Conservation (phyloP, 2,888 invertebrate species). For the Mesochorus sp. region DNA sequence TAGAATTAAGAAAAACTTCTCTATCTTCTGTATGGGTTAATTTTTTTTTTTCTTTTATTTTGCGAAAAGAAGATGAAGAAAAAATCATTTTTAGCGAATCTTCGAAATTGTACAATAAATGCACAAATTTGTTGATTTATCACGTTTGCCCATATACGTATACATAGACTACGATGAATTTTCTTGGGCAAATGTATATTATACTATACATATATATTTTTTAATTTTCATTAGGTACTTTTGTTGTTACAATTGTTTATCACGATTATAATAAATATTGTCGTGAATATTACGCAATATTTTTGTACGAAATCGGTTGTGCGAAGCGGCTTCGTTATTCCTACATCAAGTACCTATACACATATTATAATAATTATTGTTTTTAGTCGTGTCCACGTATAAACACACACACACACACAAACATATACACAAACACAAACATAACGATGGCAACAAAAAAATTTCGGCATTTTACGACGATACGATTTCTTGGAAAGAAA, state of each 20-base stretch:
- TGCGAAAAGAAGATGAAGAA: background rate
- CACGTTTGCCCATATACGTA: conserved; percentile 29
- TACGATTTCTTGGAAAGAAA: conserved; percentile 56
- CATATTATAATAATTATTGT: conserved; percentile 70
- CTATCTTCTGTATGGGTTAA: conserved; percentile 21
- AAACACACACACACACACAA: no score
- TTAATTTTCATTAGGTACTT: conserved; percentile 20
- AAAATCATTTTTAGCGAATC: conserved; percentile 27
- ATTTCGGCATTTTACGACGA: conserved; percentile 39
- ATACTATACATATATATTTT: no score
- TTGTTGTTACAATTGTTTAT: conserved; percentile 32
- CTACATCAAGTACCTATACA: conserved; percentile 63
- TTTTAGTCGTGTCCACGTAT: conserved; percentile 62
- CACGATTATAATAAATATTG: conserved; percentile 26
- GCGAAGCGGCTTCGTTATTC: conserved; percentile 60
- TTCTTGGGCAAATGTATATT: conserved; percentile 28
- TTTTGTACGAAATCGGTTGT: conserved; percentile 35
- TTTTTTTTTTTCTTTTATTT: conserved; percentile 21
- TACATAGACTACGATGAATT: conserved; percentile 14
- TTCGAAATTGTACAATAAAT: conserved; percentile 61
- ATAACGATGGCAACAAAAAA: no score
- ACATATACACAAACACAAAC: no score
- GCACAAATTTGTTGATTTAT: conserved; percentile 60
- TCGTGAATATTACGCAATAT: conserved; percentile 29
- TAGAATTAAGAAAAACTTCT: conserved; percentile 62